Base-by-base conservation (phyloP, 2,797 vertebrate genomes). In the Sebastes melanostomus region DNA sequence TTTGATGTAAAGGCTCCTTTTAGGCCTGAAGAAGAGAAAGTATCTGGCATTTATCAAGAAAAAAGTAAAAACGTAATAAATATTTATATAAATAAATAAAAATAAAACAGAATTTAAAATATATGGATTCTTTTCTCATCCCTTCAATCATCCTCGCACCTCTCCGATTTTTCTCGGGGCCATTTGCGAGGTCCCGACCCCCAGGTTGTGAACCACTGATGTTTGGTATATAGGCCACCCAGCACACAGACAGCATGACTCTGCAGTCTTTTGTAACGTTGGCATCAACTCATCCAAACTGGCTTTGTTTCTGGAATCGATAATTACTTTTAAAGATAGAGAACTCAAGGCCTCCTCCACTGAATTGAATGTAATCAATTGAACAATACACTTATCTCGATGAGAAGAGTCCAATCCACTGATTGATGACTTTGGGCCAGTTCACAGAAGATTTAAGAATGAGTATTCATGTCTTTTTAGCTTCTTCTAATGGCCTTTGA, bases 261-360 rank as follows among this genome's bases (percentile, higher is more conserved):
- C 58, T 62, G 81, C 78, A 69, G 36, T 82, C 60, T 55, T 54
- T 46, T 76, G 29, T 72, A 20, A 80, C 4, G 7, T 70, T 72
- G n/a, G 30, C 62, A 63, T 82, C 52, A 25, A 32, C 67, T 80
- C 62, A 59, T 80, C 65, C 74, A 68, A 67, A 58, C 55, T 65
- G 38, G 73, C 77, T 81, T 78, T 67, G 66, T 72, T 82, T 86
- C 82, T 76, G 30, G 55, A 81, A 85, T 89, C 63, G 42, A 90
- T 89, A 69, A 74, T 68, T 66, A 38, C 78, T 68, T 82, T 80
- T 54, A 62, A 46, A 78, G 59, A 81, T 38, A 36, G 58, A 78
- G 82, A 75, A 72, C 56, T 61, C 71, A n/a, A 66, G 73, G 63
- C 29, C 50, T 79, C 14, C 52, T 14, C 18, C 22, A 0, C 50